Evolutionary conservation across 2,888 invertebrate species (phyloP).

Genomic region (Drosophila bunnanda): DNA sequence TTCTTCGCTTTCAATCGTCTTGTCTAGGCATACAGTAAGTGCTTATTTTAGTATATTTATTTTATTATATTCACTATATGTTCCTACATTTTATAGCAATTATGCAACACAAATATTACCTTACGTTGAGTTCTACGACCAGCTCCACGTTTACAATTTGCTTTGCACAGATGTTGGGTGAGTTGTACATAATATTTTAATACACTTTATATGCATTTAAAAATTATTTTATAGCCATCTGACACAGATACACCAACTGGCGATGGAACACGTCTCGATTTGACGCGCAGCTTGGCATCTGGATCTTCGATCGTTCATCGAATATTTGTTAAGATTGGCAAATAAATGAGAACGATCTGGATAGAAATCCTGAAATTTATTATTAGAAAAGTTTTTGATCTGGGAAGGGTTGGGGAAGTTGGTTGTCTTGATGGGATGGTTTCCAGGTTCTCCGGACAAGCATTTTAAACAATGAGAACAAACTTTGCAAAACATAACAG

Average conservation of each 20-base stretch:
- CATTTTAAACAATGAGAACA: constrained; percentile 72
- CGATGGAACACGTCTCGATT: neutral
- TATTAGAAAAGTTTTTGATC: constrained; percentile 75
- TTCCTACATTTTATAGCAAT: too few species aligned
- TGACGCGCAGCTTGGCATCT: neutral
- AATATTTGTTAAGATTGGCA: neutral
- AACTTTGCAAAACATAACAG: constrained; percentile 71
- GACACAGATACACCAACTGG: neutral
- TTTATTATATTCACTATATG: too few species aligned
- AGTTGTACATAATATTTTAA: neutral
- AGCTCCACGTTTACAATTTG: too few species aligned
- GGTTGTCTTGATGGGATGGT: neutral
- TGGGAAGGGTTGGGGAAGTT: too few species aligned
- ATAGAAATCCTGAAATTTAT: constrained; percentile 18
- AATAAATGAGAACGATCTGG: neutral
- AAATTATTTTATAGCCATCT: neutral
- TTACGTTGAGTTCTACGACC: too few species aligned
- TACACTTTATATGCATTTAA: neutral
- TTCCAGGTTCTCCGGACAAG: constrained; percentile 23
- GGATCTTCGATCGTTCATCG: neutral
- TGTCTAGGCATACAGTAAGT: too few species aligned
- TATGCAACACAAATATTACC: too few species aligned
- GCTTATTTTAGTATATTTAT: too few species aligned
- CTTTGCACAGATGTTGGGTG: neutral
- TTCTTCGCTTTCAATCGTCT: too few species aligned